phyloP scores from a whole-genome alignment of 2,113 vertebrate genomes.

The Cygnus buccinator region DNA sequence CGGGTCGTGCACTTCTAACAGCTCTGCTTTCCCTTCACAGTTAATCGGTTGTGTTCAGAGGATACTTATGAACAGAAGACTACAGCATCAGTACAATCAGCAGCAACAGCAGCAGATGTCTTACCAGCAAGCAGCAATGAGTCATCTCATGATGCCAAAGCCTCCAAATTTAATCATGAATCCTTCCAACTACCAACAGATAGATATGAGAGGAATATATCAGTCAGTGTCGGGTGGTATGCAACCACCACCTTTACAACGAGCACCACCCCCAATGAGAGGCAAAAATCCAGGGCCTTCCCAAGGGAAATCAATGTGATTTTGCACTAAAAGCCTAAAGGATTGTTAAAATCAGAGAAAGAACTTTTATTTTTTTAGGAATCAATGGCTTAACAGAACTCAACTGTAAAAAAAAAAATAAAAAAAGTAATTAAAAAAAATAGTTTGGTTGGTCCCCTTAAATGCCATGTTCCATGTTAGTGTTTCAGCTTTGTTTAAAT shows the following conservation, averaged over 20 bases:
- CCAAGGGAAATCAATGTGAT: conserved; percentile 90
- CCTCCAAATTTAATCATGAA: conserved; percentile 81
- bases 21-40: conserved; percentile 78
- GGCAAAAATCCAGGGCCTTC: conserved; percentile 94
- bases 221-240: conserved; percentile 84
- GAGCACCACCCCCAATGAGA: conserved; percentile 84
- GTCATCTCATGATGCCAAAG: conserved; percentile 85
- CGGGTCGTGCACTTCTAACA: neutral
- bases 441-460: conserved; percentile 77
- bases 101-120: conserved; percentile 90
- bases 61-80: conserved; percentile 93
- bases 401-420: conserved; percentile 71
- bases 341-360: conserved; percentile 82
- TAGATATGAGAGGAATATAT: conserved; percentile 95
- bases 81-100: conserved; percentile 90
- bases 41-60: conserved; percentile 95
- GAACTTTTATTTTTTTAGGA: conserved; percentile 86
- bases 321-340: conserved; percentile 83
- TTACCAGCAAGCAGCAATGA: conserved; percentile 86
- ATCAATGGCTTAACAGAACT: conserved; percentile 86
- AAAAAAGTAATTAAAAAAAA: neutral
- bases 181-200: conserved; percentile 84
- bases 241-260: conserved; percentile 85
- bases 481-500: conserved; percentile 74
- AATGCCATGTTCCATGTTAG: conserved; percentile 77